Evolutionary conservation across 2,888 invertebrate species (phyloP).

Genomic region (Perithous albicinctus): DNA sequence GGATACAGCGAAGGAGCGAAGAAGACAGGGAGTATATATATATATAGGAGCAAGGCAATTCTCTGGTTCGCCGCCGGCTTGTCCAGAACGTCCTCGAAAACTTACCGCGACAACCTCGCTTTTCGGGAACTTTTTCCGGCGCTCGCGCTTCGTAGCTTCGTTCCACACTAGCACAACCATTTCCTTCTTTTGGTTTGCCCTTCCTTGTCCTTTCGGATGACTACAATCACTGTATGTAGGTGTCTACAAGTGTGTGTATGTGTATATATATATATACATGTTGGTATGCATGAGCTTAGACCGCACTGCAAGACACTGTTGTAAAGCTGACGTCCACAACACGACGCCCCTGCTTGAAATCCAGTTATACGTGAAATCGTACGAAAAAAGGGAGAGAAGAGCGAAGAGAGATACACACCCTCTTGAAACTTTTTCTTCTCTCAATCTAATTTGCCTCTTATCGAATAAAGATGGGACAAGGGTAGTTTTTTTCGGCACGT

Average conservation of each 20-base stretch:
- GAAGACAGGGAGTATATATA: neutral
- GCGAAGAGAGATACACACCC: conserved; percentile 7
- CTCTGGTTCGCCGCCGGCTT: conserved; percentile 52
- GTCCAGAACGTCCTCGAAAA: conserved; percentile 53
- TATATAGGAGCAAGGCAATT: conserved; percentile 40
- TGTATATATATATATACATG: neutral
- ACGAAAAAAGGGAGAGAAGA: conserved; percentile 3
- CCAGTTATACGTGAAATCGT: conserved; percentile 40
- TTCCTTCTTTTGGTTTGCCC: conserved; percentile 8
- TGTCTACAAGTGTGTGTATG: neutral
- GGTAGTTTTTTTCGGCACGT: conserved; percentile 26
- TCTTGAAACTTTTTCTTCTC: conserved; percentile 63
- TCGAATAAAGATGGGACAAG: conserved; percentile 54
- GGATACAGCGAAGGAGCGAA: conserved; percentile 1
- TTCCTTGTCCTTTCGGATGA: neutral
- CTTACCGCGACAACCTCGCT: conserved; percentile 54
- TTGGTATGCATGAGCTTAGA: neutral
- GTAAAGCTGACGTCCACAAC: neutral
- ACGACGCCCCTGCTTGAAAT: conserved; percentile 22
- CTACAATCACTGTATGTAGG: neutral
- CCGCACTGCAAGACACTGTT: neutral
- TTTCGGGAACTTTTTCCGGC: conserved; percentile 40
- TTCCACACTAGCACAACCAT: conserved; percentile 1
- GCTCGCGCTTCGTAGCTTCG: conserved; percentile 42
- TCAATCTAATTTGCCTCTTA: conserved; percentile 69